Percentiles rank a stretch among this genome's conserved stretches.
Conservation (phyloP, 1,140 invertebrate species). For the Brachionus calyciflorus region DNA sequence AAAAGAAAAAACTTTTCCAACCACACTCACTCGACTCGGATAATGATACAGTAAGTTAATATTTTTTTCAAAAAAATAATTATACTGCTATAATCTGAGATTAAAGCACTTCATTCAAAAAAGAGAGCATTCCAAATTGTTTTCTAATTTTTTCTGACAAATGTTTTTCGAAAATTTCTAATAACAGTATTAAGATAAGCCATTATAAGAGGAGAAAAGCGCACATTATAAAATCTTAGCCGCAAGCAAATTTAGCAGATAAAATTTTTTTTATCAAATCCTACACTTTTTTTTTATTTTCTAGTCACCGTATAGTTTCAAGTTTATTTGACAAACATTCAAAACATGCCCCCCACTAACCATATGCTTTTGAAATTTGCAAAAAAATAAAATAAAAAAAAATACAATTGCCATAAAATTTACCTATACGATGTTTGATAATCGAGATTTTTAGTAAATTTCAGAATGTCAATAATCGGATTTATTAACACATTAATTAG, state of each 20-base stretch:
- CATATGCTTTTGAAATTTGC: slow-evolving; percentile 14
- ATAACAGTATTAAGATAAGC: slow-evolving; percentile 40
- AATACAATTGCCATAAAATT: neutral
- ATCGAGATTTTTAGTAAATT: slow-evolving; percentile 39
- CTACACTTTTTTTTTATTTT: too few species aligned
- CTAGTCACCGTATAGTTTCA: too few species aligned
- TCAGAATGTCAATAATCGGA: slow-evolving; percentile 34
- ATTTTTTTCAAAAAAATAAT: neutral
- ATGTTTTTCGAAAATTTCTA: neutral
- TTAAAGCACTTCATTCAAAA: slow-evolving; percentile 22
- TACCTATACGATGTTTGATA: slow-evolving; percentile 15
- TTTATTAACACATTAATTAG: slow-evolving; percentile 45
- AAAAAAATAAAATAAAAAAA: neutral
- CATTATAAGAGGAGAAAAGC: neutral
- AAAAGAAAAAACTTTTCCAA: slow-evolving; percentile 34
- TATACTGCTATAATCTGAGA: neutral
- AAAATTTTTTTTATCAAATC: slow-evolving; percentile 29
- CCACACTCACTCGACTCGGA: slow-evolving; percentile 2
- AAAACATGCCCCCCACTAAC: slow-evolving; percentile 30
- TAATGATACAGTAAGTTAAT: neutral
- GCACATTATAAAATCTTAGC: neutral
- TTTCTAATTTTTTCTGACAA: too few species aligned
- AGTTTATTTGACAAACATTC: slow-evolving; percentile 28
- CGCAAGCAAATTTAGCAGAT: slow-evolving; percentile 29
- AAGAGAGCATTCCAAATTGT: too few species aligned